These are phyloP conservation scores for Drosophila leonis DNA, from an alignment of 2,888 invertebrate species.

Conservation along the genomic window DNA sequence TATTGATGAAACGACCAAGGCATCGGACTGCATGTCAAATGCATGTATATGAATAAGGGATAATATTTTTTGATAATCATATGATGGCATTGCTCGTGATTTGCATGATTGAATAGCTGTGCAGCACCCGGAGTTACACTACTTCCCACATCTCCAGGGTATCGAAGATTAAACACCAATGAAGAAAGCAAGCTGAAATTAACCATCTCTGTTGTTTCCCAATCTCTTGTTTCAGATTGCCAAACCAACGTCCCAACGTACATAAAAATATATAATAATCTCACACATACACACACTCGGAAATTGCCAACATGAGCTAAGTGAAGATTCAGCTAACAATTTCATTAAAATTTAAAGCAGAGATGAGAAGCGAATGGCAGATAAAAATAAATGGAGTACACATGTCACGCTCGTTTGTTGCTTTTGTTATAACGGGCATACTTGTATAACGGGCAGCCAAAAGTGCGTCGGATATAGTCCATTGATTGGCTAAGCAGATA, in stretches of 20 bases:
- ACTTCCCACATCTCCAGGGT: background rate
- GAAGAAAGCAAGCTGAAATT: background rate
- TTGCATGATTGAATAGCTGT: background rate
- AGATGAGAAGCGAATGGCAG: conserved; percentile 24
- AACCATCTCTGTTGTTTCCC: background rate
- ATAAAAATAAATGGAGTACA: conserved; percentile 42
- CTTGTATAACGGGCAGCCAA: conserved; percentile 17
- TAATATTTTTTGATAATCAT: background rate
- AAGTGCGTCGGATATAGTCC: conserved; percentile 5
- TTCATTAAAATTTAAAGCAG: conserved; percentile 56
- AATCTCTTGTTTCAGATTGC: conserved; percentile 3
- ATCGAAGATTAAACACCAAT: background rate
- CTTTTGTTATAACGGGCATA: conserved; percentile 12
- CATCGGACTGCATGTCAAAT: no score
- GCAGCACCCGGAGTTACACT: background rate
- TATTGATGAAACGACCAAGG: background rate
- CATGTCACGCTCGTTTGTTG: conserved; percentile 26
- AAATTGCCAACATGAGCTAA: conserved; percentile 16
- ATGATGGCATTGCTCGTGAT: background rate
- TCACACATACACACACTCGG: background rate
- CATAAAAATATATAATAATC: background rate
- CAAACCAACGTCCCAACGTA: background rate
- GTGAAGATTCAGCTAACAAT: conserved; percentile 45
- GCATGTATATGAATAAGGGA: background rate
- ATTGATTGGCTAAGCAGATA: conserved; percentile 2